These are phyloP conservation scores for Dorcus parallelipipedus DNA, from an alignment of 2,888 invertebrate genomes.

Conservation along the genomic window DNA sequence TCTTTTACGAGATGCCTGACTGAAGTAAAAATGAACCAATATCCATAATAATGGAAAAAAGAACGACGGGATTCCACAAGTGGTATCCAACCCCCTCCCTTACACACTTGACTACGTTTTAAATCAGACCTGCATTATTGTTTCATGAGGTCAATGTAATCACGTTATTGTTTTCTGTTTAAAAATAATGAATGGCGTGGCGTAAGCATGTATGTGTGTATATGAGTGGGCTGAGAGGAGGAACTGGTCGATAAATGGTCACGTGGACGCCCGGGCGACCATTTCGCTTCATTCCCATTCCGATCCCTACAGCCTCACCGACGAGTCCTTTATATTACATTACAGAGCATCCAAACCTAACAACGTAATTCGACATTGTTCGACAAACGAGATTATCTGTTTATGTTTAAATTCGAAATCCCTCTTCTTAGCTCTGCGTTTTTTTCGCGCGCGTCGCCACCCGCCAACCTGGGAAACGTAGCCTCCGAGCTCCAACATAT, in stretches of 20 bases:
- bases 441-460: too few relatives aligned
- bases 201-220: conserved; percentile 16
- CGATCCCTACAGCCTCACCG: conserved; percentile 5
- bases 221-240: conserved; percentile 18
- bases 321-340: conserved; percentile 14
- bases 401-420: too few relatives aligned
- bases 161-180: too few relatives aligned
- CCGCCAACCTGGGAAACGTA: too few relatives aligned
- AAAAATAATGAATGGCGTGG: neutral
- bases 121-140: too few relatives aligned
- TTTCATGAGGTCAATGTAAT: too few relatives aligned
- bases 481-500: too few relatives aligned
- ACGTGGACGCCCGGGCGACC: conserved; percentile 33
- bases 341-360: conserved; percentile 4
- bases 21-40: conserved; percentile 32
- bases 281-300: conserved; percentile 15
- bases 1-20: conserved; percentile 20
- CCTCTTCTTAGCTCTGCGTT: too few relatives aligned
- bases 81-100: conserved; percentile 18
- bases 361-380: conserved; percentile 12
- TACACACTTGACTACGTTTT: neutral
- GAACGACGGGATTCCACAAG: conserved; percentile 29
- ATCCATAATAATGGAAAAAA: conserved; percentile 34
- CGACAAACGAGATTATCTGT: neutral
- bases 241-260: conserved; percentile 31